A percentile compares a stretch with the other conserved stretches of the same genome.
Evolutionary conservation across 2,888 invertebrate genomes (phyloP).

Genomic region (Stegophylla sp.): DNA sequence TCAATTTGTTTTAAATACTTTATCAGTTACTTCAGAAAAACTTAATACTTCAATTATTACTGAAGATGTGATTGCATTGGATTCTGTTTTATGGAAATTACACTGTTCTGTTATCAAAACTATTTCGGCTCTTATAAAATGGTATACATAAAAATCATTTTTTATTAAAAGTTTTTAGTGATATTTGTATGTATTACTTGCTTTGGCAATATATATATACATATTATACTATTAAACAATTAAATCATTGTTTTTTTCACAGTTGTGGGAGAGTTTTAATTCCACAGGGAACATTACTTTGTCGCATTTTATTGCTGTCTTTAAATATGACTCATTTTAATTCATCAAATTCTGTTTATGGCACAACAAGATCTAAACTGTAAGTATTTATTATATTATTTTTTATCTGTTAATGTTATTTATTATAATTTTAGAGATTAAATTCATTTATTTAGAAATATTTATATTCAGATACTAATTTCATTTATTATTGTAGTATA

Average conservation of each 20-base stretch:
- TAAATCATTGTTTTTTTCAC: slow-evolving; percentile 6
- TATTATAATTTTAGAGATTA: too few relatives aligned
- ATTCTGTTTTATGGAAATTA: slow-evolving; percentile 56
- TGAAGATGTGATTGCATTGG: slow-evolving; percentile 59
- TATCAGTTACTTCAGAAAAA: slow-evolving; percentile 57
- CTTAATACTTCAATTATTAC: slow-evolving; percentile 47
- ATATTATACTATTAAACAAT: too few relatives aligned
- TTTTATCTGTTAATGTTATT: too few relatives aligned
- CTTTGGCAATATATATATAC: too few relatives aligned
- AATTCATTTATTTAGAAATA: too few relatives aligned
- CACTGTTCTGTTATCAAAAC: slow-evolving; percentile 57
- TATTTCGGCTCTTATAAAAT: slow-evolving; percentile 59
- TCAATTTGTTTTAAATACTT: slow-evolving; percentile 53
- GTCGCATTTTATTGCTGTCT: slow-evolving; percentile 59
- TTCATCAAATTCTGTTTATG: slow-evolving; percentile 52
- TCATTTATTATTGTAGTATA: too few relatives aligned
- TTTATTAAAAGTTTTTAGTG: not conserved
- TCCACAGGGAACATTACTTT: slow-evolving; percentile 58
- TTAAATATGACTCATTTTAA: slow-evolving; percentile 57
- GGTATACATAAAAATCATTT: slow-evolving; percentile 39
- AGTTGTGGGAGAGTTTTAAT: slow-evolving; percentile 60
- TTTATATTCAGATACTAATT: too few relatives aligned
- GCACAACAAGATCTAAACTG: slow-evolving; percentile 55
- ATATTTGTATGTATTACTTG: not conserved
- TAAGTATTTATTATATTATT: slow-evolving; percentile 32